A percentile compares a stretch with the other conserved stretches of the same genome.
Conservation (phyloP, 1,140 invertebrate species). For the Drosophila dunni region DNA sequence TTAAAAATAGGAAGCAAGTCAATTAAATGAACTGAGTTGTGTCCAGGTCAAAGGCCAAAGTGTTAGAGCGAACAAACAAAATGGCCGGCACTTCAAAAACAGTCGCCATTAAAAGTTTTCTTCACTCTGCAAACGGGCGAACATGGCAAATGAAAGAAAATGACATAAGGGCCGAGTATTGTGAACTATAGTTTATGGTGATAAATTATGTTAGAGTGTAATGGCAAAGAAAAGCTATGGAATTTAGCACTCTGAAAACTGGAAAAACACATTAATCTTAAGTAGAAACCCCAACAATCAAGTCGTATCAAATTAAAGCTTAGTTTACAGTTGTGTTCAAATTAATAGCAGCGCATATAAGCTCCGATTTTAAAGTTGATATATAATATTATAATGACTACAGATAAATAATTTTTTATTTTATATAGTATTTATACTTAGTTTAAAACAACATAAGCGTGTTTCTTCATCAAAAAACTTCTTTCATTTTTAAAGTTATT, state of each 20-base stretch:
- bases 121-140: neutral
- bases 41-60: constrained; percentile 20
- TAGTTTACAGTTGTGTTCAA: too few relatives aligned
- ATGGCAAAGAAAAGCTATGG: neutral
- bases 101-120: constrained; percentile 37
- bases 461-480: too few relatives aligned
- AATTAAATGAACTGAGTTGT: constrained; percentile 37
- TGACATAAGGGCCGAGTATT: constrained; percentile 36
- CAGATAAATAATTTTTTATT: too few relatives aligned
- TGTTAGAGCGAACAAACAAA: constrained; percentile 36
- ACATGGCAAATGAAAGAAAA: constrained; percentile 1
- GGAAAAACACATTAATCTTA: constrained; percentile 50
- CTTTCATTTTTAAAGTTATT: too few relatives aligned
- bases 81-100: constrained; percentile 42
- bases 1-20: constrained; percentile 53
- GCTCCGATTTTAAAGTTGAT: too few relatives aligned
- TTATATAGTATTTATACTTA: too few relatives aligned
- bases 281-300: neutral
- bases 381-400: too few relatives aligned
- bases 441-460: too few relatives aligned
- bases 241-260: neutral
- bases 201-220: constrained; percentile 42
- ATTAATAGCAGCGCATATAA: too few relatives aligned
- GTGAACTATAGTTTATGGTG: constrained; percentile 66
- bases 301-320: too few relatives aligned